Base-by-base conservation (phyloP, 2,888 invertebrate species). In the Stenodema calcarata region DNA sequence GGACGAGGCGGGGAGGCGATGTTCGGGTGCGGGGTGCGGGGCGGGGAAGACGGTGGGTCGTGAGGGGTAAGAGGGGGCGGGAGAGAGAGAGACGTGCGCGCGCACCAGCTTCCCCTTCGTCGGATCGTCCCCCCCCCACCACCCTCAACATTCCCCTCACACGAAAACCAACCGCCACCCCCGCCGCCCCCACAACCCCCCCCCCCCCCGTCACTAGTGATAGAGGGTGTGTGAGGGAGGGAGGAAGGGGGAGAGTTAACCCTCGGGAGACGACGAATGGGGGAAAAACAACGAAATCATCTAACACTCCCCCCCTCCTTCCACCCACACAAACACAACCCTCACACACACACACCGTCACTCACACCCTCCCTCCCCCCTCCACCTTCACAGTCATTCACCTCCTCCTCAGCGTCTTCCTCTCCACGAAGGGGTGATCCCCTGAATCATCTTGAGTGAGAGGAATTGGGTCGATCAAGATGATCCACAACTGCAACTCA, bases 11-110 rank as follows among this genome's bases (percentile, higher is more conserved):
- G 62, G 9, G 62, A 50, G 83, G 87, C 62, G 35, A 80, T 73
- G 44, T 84, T 70, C 86, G 50, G 18, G 81, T 83, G 88, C 80
- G 6, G 2, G n/a, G 3, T 83, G 50, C 30, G 50, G 6, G 3
- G 27, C 14, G 28, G 44, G 79, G 47, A n/a, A 35, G 35, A 2
- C 35, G 35, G 35, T 35, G 35, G 35, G 7, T 4, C 35, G 4
- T 7, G 7, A 4, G 35, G 35, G 35, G 35, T 4, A 35, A n/a
- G n/a, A n/a, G n/a, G n/a, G n/a, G n/a, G n/a, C 27, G 79, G 81
- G 62, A 11, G 79, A 41, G 42, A 70, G 82, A 70, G 47, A n/a
- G 69, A 11, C 41, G 47, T 82, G 82, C 86, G 87, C 87, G 80
- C 78, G 84, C 70, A 76, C 84, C 44, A 27, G 27, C 78, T 44